Evolutionary conservation across 2,113 vertebrate species (phyloP).

Genomic region (Gopherus flavomarginatus): DNA sequence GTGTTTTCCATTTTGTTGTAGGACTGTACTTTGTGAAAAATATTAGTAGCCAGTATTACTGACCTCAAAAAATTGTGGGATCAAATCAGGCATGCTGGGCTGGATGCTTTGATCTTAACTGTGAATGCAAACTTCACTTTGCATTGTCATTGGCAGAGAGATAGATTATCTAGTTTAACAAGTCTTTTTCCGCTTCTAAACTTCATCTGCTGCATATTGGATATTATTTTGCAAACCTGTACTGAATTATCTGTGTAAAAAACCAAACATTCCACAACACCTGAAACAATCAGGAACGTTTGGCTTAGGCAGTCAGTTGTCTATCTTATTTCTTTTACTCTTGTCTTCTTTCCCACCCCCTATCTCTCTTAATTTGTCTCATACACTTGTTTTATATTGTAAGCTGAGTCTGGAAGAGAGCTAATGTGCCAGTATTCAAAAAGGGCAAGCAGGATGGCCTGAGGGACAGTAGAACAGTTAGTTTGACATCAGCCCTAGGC

Average conservation of each 20-base stretch:
- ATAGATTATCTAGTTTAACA: not conserved
- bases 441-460: not conserved
- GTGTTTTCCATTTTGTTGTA: not conserved
- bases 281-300: not conserved
- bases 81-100: constrained; percentile 59
- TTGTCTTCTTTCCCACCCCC: not conserved
- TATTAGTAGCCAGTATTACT: constrained; percentile 39
- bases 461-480: not conserved
- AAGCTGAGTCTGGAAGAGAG: not conserved
- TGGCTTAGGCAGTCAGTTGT: not conserved
- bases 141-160: not conserved
- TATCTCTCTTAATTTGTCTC: not conserved
- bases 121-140: not conserved
- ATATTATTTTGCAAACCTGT: not conserved
- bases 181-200: not conserved
- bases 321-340: not conserved
- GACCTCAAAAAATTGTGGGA: constrained; percentile 45
- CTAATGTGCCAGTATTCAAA: not conserved
- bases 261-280: not conserved
- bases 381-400: not conserved
- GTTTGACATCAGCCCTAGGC: not conserved
- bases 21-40: not conserved
- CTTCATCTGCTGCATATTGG: not conserved
- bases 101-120: constrained; percentile 2
- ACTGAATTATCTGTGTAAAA: not conserved